A percentile compares a stretch with the other conserved stretches of the same genome.
Evolutionary conservation across 2,888 invertebrate genomes (phyloP).

Genomic region (Acrocera orbiculus): DNA sequence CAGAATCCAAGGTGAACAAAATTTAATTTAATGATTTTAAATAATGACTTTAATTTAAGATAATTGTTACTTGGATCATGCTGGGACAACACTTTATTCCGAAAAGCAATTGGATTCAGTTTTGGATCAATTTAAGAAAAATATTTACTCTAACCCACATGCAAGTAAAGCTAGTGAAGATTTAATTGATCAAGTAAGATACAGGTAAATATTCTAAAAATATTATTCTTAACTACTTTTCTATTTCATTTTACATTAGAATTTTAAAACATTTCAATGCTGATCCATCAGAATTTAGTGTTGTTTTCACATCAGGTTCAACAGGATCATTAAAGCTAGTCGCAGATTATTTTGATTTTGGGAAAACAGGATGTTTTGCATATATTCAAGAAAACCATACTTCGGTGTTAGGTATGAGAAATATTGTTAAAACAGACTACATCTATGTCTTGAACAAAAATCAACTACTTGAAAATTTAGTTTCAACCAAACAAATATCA

Average conservation of each 20-base stretch:
- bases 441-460: constrained; percentile 40
- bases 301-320: constrained; percentile 91
- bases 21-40: constrained; percentile 4
- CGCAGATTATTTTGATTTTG: constrained; percentile 61
- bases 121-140: constrained; percentile 45
- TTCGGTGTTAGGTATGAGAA: constrained; percentile 84
- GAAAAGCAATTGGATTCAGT: constrained; percentile 50
- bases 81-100: constrained; percentile 69
- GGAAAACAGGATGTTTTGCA: constrained; percentile 43
- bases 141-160: constrained; percentile 83
- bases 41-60: constrained; percentile 27
- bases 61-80: constrained; percentile 73
- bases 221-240: background rate
- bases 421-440: constrained; percentile 44
- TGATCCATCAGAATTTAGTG: constrained; percentile 55
- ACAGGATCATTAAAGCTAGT: constrained; percentile 71
- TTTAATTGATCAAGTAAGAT: constrained; percentile 66
- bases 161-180: constrained; percentile 68
- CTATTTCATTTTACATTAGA: constrained; percentile 30
- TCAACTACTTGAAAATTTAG: constrained; percentile 34
- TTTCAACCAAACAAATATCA: too few species aligned
- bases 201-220: constrained; percentile 34
- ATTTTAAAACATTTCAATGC: constrained; percentile 76
- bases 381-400: constrained; percentile 88
- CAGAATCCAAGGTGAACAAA: constrained; percentile 27